Evolutionary conservation across 2,113 vertebrate species (phyloP), one percentile per base, ranked within the genome.

Genomic region (Cheilinus undulatus): DNA sequence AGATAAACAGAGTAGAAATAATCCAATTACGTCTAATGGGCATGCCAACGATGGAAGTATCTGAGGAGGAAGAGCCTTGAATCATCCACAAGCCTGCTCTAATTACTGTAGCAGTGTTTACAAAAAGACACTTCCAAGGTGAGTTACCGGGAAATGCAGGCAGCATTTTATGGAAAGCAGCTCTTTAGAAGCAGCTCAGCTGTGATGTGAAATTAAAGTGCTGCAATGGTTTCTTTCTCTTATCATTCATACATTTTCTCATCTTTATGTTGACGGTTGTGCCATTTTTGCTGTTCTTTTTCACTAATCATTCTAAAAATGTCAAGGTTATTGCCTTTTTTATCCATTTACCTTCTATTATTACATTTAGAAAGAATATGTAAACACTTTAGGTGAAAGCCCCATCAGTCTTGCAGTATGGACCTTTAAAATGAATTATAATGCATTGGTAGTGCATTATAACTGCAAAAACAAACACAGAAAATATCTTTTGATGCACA

Each of bases 11-110:
- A 71, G 80, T 76, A 80, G 74, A 86, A 84, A 87, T 85, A 90
- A 91, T 91, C 88, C 86, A 90, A 89, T 91, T 88, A 89, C 34
- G 49, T 59, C 66, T 86, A 83, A 89, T 88, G 64, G 79, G 67
- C 73, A 87, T 71, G 58, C 14, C 46, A 54, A 62, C 2, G 43
- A 80, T 75, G 51, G 76, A 72, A 67, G 66, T 43, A 45, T 83
- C 58, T 53, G 51, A 57, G 77, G 70, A 80, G 34, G 62, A 84
- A 83, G 67, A 43, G 66, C 45, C 76, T 80, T 71, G 63, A 75
- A 78, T 82, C 71, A 71, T 60, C 45, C 52, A 46, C 68, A 86
- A 85, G 60, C 59, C 65, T 40, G 19, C 15, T 68, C 48, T 76
- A 80, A 86, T 75, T 78, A 75, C 78, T 28, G 57, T n/a, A 27